A percentile compares a stretch with the other conserved stretches of the same genome.
phyloP scores from a whole-genome alignment of 2,888 invertebrate species.

The Steromphala cineraria region DNA sequence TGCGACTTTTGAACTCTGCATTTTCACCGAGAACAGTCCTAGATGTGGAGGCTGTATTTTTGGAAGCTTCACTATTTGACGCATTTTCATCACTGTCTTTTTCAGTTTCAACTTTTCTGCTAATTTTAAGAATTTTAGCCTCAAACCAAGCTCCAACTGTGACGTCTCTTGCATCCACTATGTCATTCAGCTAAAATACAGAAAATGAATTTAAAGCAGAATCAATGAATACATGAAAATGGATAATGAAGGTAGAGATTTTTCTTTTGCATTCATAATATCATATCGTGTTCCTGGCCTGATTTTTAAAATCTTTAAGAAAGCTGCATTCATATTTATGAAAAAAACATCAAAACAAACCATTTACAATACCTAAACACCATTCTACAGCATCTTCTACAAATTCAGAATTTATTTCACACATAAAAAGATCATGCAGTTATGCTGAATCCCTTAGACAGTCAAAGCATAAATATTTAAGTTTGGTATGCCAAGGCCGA shows the following conservation, averaged over 20 bases:
- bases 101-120: constrained; percentile 17
- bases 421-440: too few species aligned
- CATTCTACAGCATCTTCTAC: not conserved
- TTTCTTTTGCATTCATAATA: too few species aligned
- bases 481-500: too few species aligned
- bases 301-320: too few species aligned
- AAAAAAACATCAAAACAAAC: too few species aligned
- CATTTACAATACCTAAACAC: not conserved
- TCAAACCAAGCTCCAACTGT: constrained; percentile 85
- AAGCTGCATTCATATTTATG: too few species aligned
- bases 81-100: constrained; percentile 20
- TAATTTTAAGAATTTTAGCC: constrained; percentile 76
- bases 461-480: too few species aligned
- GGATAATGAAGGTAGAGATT: too few species aligned
- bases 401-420: not conserved
- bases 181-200: constrained; percentile 78
- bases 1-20: constrained; percentile 26
- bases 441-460: too few species aligned
- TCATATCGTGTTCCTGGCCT: too few species aligned
- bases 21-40: constrained; percentile 12
- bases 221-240: too few species aligned
- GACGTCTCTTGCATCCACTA: constrained; percentile 82
- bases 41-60: not conserved
- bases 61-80: constrained; percentile 23
- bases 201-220: not conserved